Conservation (phyloP, 1,140 invertebrate genomes). For the Penaeus japonicus region DNA sequence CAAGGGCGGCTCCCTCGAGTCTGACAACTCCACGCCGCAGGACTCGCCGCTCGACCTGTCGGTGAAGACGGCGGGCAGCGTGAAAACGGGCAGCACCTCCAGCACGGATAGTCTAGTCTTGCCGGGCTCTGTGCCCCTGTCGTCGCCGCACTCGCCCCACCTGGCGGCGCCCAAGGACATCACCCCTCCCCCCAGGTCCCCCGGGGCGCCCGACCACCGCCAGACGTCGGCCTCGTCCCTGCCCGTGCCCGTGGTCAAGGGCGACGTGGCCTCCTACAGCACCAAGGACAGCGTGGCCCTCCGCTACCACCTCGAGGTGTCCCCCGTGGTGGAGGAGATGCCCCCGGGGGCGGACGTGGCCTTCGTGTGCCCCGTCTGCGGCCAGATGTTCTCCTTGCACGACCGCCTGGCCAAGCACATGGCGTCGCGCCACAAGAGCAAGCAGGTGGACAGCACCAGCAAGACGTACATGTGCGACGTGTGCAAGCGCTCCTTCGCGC, state of each 20-base stretch:
- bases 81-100: constrained; percentile 60
- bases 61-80: constrained; percentile 64
- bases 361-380: constrained; percentile 90
- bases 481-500: constrained; percentile 91
- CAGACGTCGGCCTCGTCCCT: constrained; percentile 42
- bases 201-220: constrained; percentile 51
- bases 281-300: constrained; percentile 80
- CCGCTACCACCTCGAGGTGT: constrained; percentile 79
- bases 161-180: constrained; percentile 45
- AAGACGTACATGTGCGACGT: constrained; percentile 95
- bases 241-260: constrained; percentile 75
- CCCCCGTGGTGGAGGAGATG: constrained; percentile 84
- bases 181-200: constrained; percentile 51
- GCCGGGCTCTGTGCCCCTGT: constrained; percentile 60
- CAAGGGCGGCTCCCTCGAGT: constrained; percentile 65
- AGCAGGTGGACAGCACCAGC: constrained; percentile 64
- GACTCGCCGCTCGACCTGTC: constrained; percentile 87
- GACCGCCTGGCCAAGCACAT: constrained; percentile 96
- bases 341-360: constrained; percentile 80
- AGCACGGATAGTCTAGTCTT: constrained; percentile 61
- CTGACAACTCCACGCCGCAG: constrained; percentile 70
- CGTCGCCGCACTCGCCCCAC: constrained; percentile 58
- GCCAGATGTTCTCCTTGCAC: constrained; percentile 93
- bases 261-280: constrained; percentile 78
- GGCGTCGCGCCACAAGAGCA: constrained; percentile 87